Base-by-base conservation (phyloP, 92 coral and sea anemone species). In the Metridium senile region DNA sequence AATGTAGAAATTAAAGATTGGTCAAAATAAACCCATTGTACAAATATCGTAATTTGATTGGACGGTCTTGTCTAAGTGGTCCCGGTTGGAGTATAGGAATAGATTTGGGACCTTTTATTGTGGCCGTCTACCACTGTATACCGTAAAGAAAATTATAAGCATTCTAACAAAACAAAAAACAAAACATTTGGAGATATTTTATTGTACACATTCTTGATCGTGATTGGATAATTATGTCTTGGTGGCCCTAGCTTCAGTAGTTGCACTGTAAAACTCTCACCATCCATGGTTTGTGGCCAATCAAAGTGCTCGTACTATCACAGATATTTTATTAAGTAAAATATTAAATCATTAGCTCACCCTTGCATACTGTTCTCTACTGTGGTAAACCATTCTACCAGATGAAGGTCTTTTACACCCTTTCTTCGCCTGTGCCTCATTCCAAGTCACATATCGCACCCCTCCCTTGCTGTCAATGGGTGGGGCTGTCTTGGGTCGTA, bases 401-500 rank as follows among this genome's bases (percentile, higher is more conserved):
- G 93, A 86, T 25, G 39, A 35, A 20, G 93, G 85, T 46, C 97
- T 71, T 74, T 71, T 80, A 33, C 68, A 43, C 18, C 77, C 82
- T 22, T 80, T 75, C 65, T 58, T 77, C 22, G 31, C 51, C 70
- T 91, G 97, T 20, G 93, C 97, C 58, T 91, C 93, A 82, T 91
- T 91, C 97, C 97, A 91, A 30, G 97, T 91, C 58, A 91, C 97
- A 82, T 91, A 91, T 46, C 97, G 82, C 20, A 79, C 87, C 11
- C 97, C 97, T 25, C 70, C 80, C 27, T 80, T 75, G 21, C 63
- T 66, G 75, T 91, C 97, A 16, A 89, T 75, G 33, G 91, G 77
- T 33, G 97, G 93, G n/a, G 99, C 97, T 25, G 99, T 89, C 78
- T 74, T 89, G 21, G 99, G 99, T 23, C 99, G 80, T 56, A 96